A percentile compares a stretch with the other conserved stretches of the same genome.
These are phyloP conservation scores for Noctua pronuba DNA, from an alignment of 2,888 invertebrate genomes.

Conservation along the genomic window DNA sequence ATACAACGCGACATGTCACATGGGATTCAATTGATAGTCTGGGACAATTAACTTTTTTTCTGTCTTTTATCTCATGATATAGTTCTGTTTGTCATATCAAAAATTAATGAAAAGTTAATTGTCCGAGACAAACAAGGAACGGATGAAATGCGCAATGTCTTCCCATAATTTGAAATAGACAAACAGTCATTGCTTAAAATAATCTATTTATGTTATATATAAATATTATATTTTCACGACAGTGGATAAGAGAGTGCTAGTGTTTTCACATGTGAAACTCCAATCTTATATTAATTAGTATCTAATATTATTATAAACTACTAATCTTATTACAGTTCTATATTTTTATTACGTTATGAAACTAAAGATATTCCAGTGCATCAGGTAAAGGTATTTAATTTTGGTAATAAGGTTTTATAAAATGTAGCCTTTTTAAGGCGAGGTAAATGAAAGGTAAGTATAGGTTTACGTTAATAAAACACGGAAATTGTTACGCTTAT, in stretches of 20 bases:
- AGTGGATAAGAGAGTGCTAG: slow-evolving; percentile 89
- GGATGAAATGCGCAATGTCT: slow-evolving; percentile 91
- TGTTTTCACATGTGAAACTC: slow-evolving; percentile 91
- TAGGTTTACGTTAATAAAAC: slow-evolving; percentile 68
- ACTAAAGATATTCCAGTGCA: slow-evolving; percentile 85
- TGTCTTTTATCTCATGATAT: neutral
- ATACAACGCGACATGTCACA: slow-evolving; percentile 81
- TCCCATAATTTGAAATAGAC: slow-evolving; percentile 89
- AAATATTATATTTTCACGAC: slow-evolving; percentile 87
- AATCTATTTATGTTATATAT: slow-evolving; percentile 85
- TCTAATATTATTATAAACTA: slow-evolving; percentile 89
- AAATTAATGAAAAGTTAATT: slow-evolving; percentile 78
- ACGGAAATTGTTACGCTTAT: slow-evolving; percentile 77
- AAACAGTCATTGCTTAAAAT: slow-evolving; percentile 89
- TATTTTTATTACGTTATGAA: slow-evolving; percentile 81
- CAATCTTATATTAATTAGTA: slow-evolving; percentile 86
- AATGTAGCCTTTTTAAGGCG: slow-evolving; percentile 86
- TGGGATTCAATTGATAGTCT: slow-evolving; percentile 84
- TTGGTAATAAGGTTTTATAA: slow-evolving; percentile 80
- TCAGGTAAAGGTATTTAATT: slow-evolving; percentile 84
- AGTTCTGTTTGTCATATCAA: neutral
- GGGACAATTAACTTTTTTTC: slow-evolving; percentile 81
- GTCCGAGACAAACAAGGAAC: slow-evolving; percentile 88
- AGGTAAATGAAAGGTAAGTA: slow-evolving; percentile 87
- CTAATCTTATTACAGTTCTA: slow-evolving; percentile 85